Percentiles rank a stretch among this genome's conserved stretches.
phyloP scores from a whole-genome alignment of 2,888 invertebrate genomes.

The Deilephila elpenor region DNA sequence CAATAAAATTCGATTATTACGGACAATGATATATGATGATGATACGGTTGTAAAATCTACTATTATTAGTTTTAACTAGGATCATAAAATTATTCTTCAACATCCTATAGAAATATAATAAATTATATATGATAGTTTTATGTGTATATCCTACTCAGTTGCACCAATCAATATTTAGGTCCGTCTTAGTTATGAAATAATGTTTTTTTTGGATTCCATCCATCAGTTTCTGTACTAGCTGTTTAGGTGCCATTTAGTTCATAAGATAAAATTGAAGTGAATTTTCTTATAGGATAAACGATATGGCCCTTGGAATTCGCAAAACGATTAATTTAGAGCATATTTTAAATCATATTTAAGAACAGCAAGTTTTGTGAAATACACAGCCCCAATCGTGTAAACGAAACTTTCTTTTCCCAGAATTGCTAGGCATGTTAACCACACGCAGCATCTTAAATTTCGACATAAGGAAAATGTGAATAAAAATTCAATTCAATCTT shows the following conservation, averaged over 20 bases:
- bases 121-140: no score
- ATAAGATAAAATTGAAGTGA: no score
- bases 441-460: not conserved
- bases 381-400: not conserved
- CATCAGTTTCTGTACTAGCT: no score
- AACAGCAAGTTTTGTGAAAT: not conserved
- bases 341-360: not conserved
- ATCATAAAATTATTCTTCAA: not conserved
- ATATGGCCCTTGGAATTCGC: not conserved
- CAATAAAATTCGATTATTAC: not conserved
- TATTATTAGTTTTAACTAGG: not conserved
- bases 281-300: no score
- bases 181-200: no score
- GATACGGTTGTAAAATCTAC: not conserved
- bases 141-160: no score
- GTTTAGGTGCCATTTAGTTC: no score
- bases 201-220: no score
- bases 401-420: constrained; percentile 3
- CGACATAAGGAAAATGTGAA: not conserved
- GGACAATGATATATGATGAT: not conserved
- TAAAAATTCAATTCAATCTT: not conserved
- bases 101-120: no score
- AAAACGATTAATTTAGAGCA: not conserved
- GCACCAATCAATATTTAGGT: no score
- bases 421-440: not conserved